Evolutionary conservation across 2,113 vertebrate genomes (phyloP), one percentile per base, ranked within the genome.

Genomic region (Trichechus manatus): DNA sequence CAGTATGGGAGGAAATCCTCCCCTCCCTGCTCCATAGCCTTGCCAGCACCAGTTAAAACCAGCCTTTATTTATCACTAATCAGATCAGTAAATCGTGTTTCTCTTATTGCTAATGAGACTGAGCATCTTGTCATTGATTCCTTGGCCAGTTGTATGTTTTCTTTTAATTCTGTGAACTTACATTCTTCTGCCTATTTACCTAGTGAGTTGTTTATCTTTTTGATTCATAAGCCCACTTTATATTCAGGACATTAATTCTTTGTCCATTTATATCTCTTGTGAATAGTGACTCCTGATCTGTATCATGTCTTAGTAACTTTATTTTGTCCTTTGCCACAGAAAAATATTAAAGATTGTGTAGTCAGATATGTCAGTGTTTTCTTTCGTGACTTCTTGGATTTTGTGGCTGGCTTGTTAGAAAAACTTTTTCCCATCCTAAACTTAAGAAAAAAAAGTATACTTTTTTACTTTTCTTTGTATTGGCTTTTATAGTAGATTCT

Each of bases 391-490:
- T 77, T 64, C 72, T 86, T n/a, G 31, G 53, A 25, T 44, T 93
- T 27, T 36, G 13, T 87, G 25, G 31, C 19, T 89, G 89, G 10
- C 70, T n/a, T n/a, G n/a, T 91, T 92, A 80, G 59, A 77, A 72
- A 91, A 64, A 11, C 25, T 61, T 47, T 80, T 59, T 33, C 11
- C 31, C 15, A 77, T 75, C 72, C 68, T 75, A 64, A 83, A 22
- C 10, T 83, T 15, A 74, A 81, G 74, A 61, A 66, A 31, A 23
- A 74, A 19, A 29, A 31, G 47, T 56, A 3, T 64, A 81, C 22
- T 42, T 42, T 70, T 56, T 74, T 79, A n/a, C 83, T 88, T 78
- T 75, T 5, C 82, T 92, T n/a, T 91, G 56, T 79, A 20, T 88
- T 92, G 13, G 15, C 77, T 78, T 88, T 61, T 83, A 53, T 56